Evolutionary conservation across 1,140 invertebrate genomes (phyloP), one percentile per base, ranked within the genome.

Genomic region (Pseudomyrmex dendroicus): DNA sequence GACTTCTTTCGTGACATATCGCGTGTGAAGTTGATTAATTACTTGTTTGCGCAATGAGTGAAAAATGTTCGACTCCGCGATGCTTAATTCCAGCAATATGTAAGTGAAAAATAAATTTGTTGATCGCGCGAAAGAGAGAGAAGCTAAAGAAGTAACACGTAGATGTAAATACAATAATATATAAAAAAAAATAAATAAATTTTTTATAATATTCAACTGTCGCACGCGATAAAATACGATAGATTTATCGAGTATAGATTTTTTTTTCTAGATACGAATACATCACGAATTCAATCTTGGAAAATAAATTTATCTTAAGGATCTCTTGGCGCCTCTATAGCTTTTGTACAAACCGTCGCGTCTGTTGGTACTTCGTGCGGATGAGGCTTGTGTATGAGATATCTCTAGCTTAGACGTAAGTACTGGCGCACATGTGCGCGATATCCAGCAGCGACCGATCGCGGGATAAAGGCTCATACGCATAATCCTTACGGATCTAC

Each of bases 401-500:
- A 77, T 77, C 54, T 77, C 50, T 17, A 77, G 74, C 74, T 73
- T 83, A 82, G 84, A 86, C 78, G 68, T 83, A 76, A 88, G 80
- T 85, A 77, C 82, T 52, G 22, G 62, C 13, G 85, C 83, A 73
- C 86, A 87, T 87, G 86, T 87, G 86, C 73, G 62, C 73, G 57
- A 77, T 25, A 73, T 61, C 25, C 46, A 22, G 54, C 56, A 63
- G 20, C 78, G 68, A 63, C 73, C 67, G 73, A 77, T 86, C 48
- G 77, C 44, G 57, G 84, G 80, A 74, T 82, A 84, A 86, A 86
- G 85, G 73, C 73, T 64, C 87, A 10, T 67, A 67, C 86, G 85
- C 85, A 84, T 91, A 91, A 91, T 91, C 91, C 89, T 80, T 56
- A 67, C 84, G 86, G 87, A 89, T 89, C 73, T 76, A 64, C 77